phyloP scores from a whole-genome alignment of 23 tunicate species.

The Halocynthia roretzi region DNA sequence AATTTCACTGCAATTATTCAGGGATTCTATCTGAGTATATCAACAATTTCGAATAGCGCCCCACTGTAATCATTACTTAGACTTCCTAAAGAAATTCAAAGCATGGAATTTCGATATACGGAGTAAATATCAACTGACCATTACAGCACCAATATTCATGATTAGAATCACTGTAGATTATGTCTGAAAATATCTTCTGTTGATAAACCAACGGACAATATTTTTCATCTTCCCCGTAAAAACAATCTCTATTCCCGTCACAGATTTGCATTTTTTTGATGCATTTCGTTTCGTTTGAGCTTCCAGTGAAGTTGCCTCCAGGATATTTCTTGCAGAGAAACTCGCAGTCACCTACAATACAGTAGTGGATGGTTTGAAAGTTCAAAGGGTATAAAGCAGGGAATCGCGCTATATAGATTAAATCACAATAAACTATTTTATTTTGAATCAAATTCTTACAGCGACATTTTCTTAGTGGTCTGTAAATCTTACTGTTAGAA shows the following conservation, averaged over 20 bases:
- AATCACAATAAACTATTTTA: neutral
- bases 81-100: no score
- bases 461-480: no score
- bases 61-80: no score
- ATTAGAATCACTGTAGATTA: neutral
- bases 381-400: no score
- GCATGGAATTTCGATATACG: no score
- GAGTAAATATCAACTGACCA: neutral
- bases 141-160: slow-evolving; percentile 9
- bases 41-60: no score
- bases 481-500: no score
- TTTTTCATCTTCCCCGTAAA: slow-evolving; percentile 7
- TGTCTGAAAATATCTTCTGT: neutral
- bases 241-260: slow-evolving; percentile 3
- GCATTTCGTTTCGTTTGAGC: neutral
- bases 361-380: neutral
- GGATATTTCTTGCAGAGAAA: neutral
- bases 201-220: neutral
- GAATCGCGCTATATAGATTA: neutral
- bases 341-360: neutral
- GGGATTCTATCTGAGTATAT: no score
- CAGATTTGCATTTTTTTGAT: neutral
- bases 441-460: neutral
- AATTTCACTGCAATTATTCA: no score
- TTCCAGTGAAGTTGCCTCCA: neutral